Percentiles rank a stretch among this genome's conserved stretches.
These are phyloP conservation scores for Phaonia tiefii DNA, from an alignment of 2,888 invertebrate genomes.

Conservation along the genomic window DNA sequence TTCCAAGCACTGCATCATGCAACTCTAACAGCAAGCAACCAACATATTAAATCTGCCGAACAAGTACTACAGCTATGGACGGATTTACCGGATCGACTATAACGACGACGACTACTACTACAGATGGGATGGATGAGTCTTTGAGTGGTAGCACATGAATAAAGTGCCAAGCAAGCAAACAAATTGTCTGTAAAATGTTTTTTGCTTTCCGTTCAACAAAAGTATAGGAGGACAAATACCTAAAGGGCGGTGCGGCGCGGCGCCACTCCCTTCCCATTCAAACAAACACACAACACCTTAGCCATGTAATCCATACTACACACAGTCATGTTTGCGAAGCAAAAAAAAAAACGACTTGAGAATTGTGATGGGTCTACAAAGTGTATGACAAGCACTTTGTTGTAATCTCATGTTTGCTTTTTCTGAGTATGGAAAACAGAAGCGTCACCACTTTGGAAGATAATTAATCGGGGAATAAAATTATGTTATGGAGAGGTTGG, in stretches of 20 bases:
- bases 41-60: too few species aligned
- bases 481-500: conserved; percentile 4
- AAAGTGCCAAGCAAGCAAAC: conserved; percentile 67
- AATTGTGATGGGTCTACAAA: conserved; percentile 56
- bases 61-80: too few species aligned
- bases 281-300: conserved; percentile 52
- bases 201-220: conserved; percentile 26
- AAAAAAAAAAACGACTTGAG: conserved; percentile 44
- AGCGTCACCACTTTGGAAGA: conserved; percentile 5
- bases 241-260: conserved; percentile 46
- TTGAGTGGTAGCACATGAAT: conserved; percentile 4
- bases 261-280: conserved; percentile 66
- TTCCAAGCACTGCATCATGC: background rate
- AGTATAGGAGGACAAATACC: conserved; percentile 34
- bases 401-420: conserved; percentile 38
- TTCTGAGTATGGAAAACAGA: conserved; percentile 21
- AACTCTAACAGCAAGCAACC: too few species aligned
- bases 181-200: conserved; percentile 67
- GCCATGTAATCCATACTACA: conserved; percentile 49
- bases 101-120: too few species aligned
- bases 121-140: too few species aligned
- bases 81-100: too few species aligned
- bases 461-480: conserved; percentile 19
- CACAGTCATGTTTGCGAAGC: conserved; percentile 24
- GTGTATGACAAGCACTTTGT: conserved; percentile 61